Evolutionary conservation across 2,113 vertebrate species (phyloP), one percentile per base, ranked within the genome.

Genomic region (Varanus komodoensis): DNA sequence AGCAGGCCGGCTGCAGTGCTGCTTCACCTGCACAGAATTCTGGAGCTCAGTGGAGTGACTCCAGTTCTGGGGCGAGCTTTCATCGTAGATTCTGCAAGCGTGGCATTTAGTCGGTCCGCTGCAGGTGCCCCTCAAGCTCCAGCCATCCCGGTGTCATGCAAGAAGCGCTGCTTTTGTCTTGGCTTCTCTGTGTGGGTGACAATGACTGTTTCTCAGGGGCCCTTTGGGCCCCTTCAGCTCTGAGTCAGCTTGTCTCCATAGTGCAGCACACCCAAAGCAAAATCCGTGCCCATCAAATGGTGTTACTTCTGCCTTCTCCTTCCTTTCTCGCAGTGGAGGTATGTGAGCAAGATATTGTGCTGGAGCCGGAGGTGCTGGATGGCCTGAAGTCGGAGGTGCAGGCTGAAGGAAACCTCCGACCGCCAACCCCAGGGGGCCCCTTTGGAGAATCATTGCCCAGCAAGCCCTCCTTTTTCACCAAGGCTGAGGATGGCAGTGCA

Each of bases 351-450:
- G 82, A 96, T 17, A 4, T 83, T 48, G 87, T 95, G n/a, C 91
- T 95, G 8, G 97, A 97, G 29, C 90, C 97, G 1, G 96, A 97
- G 81, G 78, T 95, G 17, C 91, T 96, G 8, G 87, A 93, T 3
- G 73, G 84, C 57, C 94, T 95, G n/a, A 97, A 97, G 94, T 90
- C 93, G 11, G 97, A 97, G 88, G 88, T 94, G 74, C 95, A 94
- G 91, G 97, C 97, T 23, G 94, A 92, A 69, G 94, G 91, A 3
- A 88, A 69, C 2, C 91, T 97, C 38, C 96, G 97, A 75, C 97
- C 98, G 0, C 93, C 97, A 0, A 90, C 98, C 9, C 98, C 98
- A 0, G 97, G 96, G 3, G 97, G 96, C 52, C 93, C 96, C 25
- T 95, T 97, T 50, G 96, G 95, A 81, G 96, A 96, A 8, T 27